These are phyloP conservation scores for Carassius auratus DNA, from an alignment of 2,113 vertebrate species.

Conservation along the genomic window DNA sequence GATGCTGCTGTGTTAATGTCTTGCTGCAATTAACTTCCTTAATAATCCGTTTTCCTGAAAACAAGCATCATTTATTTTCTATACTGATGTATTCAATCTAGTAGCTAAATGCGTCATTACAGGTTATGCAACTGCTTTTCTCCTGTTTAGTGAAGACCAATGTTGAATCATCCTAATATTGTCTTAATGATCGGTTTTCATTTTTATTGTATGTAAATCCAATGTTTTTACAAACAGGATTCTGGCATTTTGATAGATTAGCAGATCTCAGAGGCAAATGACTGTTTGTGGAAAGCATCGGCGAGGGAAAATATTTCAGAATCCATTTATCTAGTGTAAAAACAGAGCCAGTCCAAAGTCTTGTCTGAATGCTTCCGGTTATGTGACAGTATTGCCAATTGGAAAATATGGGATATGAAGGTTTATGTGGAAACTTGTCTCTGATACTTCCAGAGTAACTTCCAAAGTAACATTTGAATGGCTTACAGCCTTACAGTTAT, in stretches of 20 bases:
- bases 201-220: not conserved
- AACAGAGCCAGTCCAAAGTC: not conserved
- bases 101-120: not conserved
- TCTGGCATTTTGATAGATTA: not conserved
- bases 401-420: slow-evolving; percentile 20
- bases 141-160: not conserved
- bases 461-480: slow-evolving; percentile 4
- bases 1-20: not conserved
- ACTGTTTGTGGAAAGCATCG: not conserved
- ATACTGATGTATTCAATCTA: not conserved
- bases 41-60: not conserved
- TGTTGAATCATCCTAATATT: not conserved
- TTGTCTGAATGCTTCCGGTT: not conserved
- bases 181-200: too few relatives aligned
- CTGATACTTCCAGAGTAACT: not conserved
- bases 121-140: not conserved
- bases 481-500: not conserved
- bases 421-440: slow-evolving; percentile 29
- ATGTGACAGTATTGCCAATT: not conserved
- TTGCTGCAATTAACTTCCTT: not conserved
- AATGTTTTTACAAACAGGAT: not conserved
- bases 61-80: not conserved
- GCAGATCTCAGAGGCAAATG: not conserved
- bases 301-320: not conserved
- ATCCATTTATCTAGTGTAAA: not conserved